Evolutionary conservation across 2,888 invertebrate genomes (phyloP).

Genomic region (Spilosoma lubricipeda): DNA sequence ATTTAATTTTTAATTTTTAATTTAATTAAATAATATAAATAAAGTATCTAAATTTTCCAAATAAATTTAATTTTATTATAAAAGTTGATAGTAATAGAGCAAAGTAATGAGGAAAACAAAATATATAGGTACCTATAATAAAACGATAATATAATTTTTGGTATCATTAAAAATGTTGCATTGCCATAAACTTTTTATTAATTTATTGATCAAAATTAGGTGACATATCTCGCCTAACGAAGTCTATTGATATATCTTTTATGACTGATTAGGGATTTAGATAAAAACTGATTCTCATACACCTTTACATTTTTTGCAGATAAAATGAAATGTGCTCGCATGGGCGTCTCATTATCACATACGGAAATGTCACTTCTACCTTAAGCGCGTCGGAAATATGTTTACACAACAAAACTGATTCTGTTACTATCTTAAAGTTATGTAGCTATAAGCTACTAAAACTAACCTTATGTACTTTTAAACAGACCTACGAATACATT

Average conservation of each 20-base stretch:
- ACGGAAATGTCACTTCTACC: constrained; percentile 12
- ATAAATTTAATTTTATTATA: neutral
- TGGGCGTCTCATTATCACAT: constrained; percentile 11
- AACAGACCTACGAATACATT: neutral
- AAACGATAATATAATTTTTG: neutral
- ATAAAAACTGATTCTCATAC: constrained; percentile 38
- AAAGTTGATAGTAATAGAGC: neutral
- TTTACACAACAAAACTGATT: constrained; percentile 10
- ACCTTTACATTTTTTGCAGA: constrained; percentile 37
- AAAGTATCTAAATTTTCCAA: neutral
- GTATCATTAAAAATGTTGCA: neutral
- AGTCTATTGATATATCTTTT: constrained; percentile 33
- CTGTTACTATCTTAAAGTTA: constrained; percentile 1
- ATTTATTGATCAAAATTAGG: constrained; percentile 4
- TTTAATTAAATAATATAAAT: too few relatives aligned
- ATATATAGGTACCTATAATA: neutral
- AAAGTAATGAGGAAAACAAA: constrained; percentile 1
- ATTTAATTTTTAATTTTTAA: too few relatives aligned
- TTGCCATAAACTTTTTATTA: neutral
- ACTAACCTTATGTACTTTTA: neutral
- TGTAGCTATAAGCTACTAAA: neutral
- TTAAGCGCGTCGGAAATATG: neutral
- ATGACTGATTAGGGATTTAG: constrained; percentile 47
- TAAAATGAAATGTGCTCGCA: constrained; percentile 5
- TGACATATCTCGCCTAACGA: constrained; percentile 27